Percentiles rank a stretch among this genome's conserved stretches.
phyloP scores from a whole-genome alignment of 1,140 invertebrate species.

The Trichonephila inaurata region DNA sequence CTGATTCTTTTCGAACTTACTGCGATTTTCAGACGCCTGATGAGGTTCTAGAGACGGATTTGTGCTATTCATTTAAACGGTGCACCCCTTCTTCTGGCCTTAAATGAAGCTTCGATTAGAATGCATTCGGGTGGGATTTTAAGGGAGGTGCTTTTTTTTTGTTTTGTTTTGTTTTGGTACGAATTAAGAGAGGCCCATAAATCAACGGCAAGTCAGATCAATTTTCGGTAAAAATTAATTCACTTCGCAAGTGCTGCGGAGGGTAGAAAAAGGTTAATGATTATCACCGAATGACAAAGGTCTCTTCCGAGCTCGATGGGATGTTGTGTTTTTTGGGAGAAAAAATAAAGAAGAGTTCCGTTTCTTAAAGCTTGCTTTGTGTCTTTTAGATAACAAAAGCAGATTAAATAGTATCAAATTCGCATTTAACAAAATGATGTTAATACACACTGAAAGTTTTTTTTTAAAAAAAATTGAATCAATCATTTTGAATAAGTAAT shows the following conservation, averaged over 20 bases:
- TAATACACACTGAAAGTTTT: too few species aligned
- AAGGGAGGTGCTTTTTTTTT: neutral
- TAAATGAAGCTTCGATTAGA: slow-evolving; percentile 41
- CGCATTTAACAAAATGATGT: too few species aligned
- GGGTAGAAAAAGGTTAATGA: slow-evolving; percentile 38
- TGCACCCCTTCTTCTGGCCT: slow-evolving; percentile 7
- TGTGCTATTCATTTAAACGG: slow-evolving; percentile 65
- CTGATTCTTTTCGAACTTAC: slow-evolving; percentile 71
- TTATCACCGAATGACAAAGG: slow-evolving; percentile 25
- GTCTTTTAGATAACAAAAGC: neutral
- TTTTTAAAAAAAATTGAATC: too few species aligned
- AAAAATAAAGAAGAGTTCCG: neutral
- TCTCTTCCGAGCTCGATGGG: slow-evolving; percentile 1
- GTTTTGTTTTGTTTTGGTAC: slow-evolving; percentile 8
- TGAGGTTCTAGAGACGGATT: slow-evolving; percentile 73
- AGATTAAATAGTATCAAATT: too few species aligned
- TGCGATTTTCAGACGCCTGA: slow-evolving; percentile 71
- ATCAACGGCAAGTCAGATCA: slow-evolving; percentile 17
- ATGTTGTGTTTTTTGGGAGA: neutral
- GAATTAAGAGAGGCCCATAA: slow-evolving; percentile 37
- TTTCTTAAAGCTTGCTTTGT: neutral
- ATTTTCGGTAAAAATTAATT: slow-evolving; percentile 42
- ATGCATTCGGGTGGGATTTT: slow-evolving; percentile 20
- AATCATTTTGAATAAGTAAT: too few species aligned
- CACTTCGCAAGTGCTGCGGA: neutral